Base-by-base conservation (phyloP, 2,888 invertebrate species). In the Chloroclysta siterata region DNA sequence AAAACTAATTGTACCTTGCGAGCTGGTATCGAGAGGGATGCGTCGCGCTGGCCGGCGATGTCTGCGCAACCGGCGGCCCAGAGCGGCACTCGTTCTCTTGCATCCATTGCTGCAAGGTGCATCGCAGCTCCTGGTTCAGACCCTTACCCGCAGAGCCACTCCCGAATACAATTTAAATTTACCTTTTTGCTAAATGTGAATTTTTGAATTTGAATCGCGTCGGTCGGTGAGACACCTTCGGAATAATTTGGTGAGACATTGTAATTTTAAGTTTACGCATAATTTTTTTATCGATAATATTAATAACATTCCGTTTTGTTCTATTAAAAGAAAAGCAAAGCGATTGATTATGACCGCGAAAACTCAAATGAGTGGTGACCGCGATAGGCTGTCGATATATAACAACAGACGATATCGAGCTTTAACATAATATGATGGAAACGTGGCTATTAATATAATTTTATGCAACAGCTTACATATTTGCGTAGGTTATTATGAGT, bases 61-160 rank as follows among this genome's bases (percentile, higher is more conserved):
- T 50, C 50, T 39, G 52, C 52, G 52, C 52, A 52, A 5, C n/a
- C n/a, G 39, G 7, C 2, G 52, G 17, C 48, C 13, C 39, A 15
- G 8, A 22, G 17, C 52, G 11, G 22, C 52, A 10, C 11, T 10
- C 36, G 36, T 3, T 11, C 5, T 15, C 33, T 51, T 14, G 33
- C 52, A 52, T 39, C 39, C 39, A 17, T 14, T 13, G 36, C 52
- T 39, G 39, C 39, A 39, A 39, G 52, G 52, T 52, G 52, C 52
- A 52, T 39, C 51, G 15, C 51, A 14, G 17, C 14, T 5, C 6
- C 39, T 39, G 36, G 22, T 10, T 39, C 52, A 39, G 39, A 28
- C 17, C 15, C 17, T 41, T 10, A 22, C n/a, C 41, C 39, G 41
- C n/a, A 17, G n/a, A 22, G 8, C n/a, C 22, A 41, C 53, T 53